Evolutionary conservation across 30 jellyfish, hydroid and myxozoan genomes (phyloP), one percentile per base, ranked within the genome.

Genomic region (Cassiopea andromeda): DNA sequence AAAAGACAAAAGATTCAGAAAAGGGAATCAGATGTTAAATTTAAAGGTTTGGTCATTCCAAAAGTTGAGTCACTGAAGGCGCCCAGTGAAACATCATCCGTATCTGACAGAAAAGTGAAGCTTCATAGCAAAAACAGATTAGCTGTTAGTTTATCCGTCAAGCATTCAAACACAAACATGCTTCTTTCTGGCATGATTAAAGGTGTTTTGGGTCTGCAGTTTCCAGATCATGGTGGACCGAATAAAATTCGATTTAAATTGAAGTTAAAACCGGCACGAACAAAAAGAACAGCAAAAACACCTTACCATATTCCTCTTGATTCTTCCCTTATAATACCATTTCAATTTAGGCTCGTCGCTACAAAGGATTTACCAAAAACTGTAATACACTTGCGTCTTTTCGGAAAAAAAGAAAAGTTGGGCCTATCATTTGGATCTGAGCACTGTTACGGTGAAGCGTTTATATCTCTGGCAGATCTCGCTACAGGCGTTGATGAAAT

Each of bases 401-500:
- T 59, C 58, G 93, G 89, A 46, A 86, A 86, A 64, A 86, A 75
- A 3, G 89, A 75, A 19, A 86, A 27, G 43, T 54, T 86, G 7
- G 93, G 93, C 1, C 75, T 86, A 49, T 84, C 89, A 48, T 45
- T 86, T 16, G 93, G 93, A 44, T 87, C 84, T 60, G 93, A 86
- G 73, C 88, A 86, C 57, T 86, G 93, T 48, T 86, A 74, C 69
- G 93, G 93, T 2, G 93, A 86, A 66, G 93, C 93, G 43, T 86
- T 75, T 64, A 73, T 86, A 1, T 86, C 93, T 2, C 68, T 86
- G 44, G 81, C 87, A 6, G 89, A 86, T 66, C 93, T 86, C 47
- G 82, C 78, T 8, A 18, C 64, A 46, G 77, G 46, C 3, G 83
- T 61, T n/a, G 76, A 76, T 69, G 93, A 86, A 77, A 86, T 86